Conservation (phyloP, 2,888 invertebrate species). For the Leptopterna dolabrata region DNA sequence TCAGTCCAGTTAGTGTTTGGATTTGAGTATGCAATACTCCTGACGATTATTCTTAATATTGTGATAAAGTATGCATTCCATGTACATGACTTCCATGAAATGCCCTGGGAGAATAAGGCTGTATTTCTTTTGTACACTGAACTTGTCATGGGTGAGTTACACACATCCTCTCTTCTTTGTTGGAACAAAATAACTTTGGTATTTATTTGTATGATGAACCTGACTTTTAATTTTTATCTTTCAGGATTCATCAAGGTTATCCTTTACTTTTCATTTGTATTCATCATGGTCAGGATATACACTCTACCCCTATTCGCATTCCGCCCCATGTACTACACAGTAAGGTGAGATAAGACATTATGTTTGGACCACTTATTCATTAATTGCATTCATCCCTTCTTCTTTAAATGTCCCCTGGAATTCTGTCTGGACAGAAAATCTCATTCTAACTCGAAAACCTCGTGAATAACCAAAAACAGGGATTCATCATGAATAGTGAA, state of each 20-base stretch:
- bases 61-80: slow-evolving; percentile 91
- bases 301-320: slow-evolving; percentile 98
- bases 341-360: slow-evolving; percentile 81
- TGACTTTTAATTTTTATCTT: slow-evolving; percentile 52
- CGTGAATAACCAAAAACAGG: too few relatives aligned
- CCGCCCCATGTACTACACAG: slow-evolving; percentile 98
- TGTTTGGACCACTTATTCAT: too few relatives aligned
- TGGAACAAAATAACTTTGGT: not conserved
- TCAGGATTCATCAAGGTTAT: slow-evolving; percentile 76
- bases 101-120: slow-evolving; percentile 99
- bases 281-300: slow-evolving; percentile 96
- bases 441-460: too few relatives aligned
- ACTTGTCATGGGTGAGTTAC: slow-evolving; percentile 83
- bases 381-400: too few relatives aligned
- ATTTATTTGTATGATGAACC: too few relatives aligned
- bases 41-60: slow-evolving; percentile 93
- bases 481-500: too few relatives aligned
- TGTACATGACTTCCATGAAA: slow-evolving; percentile 89
- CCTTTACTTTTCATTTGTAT: slow-evolving; percentile 91
- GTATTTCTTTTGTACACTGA: slow-evolving; percentile 97
- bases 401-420: too few relatives aligned
- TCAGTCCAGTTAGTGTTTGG: slow-evolving; percentile 99
- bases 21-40: slow-evolving; percentile 97
- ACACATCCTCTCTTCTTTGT: too few relatives aligned
- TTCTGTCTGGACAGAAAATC: too few relatives aligned